These are phyloP conservation scores for Venturia canescens DNA, from an alignment of 1,140 invertebrate genomes.

Conservation along the genomic window DNA sequence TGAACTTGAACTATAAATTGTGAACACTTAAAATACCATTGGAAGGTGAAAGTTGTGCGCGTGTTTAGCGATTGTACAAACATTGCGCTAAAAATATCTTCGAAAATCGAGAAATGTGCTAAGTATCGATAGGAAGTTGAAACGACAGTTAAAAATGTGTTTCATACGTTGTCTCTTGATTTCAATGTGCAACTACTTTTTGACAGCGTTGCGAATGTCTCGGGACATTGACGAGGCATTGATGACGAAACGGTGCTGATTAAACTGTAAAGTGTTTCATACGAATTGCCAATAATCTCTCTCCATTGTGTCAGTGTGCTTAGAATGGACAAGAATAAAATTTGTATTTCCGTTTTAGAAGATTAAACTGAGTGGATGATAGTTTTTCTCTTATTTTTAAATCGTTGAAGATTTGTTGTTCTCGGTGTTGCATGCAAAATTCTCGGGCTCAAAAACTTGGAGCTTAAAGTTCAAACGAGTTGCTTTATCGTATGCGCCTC, in stretches of 20 bases:
- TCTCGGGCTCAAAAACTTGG: constrained; percentile 37
- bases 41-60: neutral
- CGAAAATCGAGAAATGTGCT: constrained; percentile 1
- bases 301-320: neutral
- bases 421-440: neutral
- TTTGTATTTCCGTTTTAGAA: too few relatives aligned
- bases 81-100: neutral
- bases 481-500: neutral
- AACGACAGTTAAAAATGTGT: constrained; percentile 40
- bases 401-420: neutral
- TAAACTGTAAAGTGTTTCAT: neutral
- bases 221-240: neutral
- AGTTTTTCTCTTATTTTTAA: too few relatives aligned
- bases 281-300: neutral
- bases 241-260: constrained; percentile 8
- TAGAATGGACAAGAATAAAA: neutral
- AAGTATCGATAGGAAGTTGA: constrained; percentile 10
- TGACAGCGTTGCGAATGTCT: constrained; percentile 19
- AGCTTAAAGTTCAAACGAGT: constrained; percentile 1
- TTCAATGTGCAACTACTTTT: constrained; percentile 59
- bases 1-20: too few relatives aligned
- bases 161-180: constrained; percentile 56
- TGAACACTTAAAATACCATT: neutral
- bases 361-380: too few relatives aligned
- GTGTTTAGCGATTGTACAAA: neutral